Evolutionary conservation across 2,888 invertebrate species (phyloP), one percentile per base, ranked within the genome.

Genomic region (Cantharis flavilabris): DNA sequence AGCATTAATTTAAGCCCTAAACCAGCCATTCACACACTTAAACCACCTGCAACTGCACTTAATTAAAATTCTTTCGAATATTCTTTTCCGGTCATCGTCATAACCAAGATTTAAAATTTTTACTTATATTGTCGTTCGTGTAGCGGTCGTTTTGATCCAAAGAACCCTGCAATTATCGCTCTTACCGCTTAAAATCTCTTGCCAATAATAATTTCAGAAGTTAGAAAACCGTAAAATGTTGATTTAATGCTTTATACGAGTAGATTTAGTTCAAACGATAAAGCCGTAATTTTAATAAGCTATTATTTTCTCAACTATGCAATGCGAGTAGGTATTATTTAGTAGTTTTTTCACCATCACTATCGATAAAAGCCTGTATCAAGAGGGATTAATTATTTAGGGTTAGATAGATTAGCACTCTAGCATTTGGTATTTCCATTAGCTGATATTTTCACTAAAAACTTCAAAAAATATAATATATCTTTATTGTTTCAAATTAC

Each of bases 1-100:
- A 82, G 82, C 81, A 81, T 81, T 83, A 82, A 83, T 82, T 82
- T 81, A 67, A 79, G 71, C 79, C 77, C 76, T 71, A 75, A 74
- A 77, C 78, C 77, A 76, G 72, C 75, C 73, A 77, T 77, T 77
- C 77, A 77, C 77, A 72, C 77, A 77, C 76, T 73, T 74, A 75
- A 74, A 77, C 78, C 80, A 78, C 77, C 80, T 77, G 75, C 72
- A 71, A 75, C 75, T 76, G 77, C 77, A 80, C 80, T 82, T 81
- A 82, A 82, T 83, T 83, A 83, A 83, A 82, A 83, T 83, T 83
- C 83, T 81, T 81, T 72, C 76, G 76, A 75, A 80, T 80, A 76
- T 78, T 75, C 80, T 75, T 78, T 80, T 80, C 81, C 81, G 81
- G 81, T 81, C 81, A 81, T 82, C 81, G 76, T 72, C 76, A 77